Evolutionary conservation across 1,140 invertebrate species (phyloP), one percentile per base, ranked within the genome.

Genomic region (Fopius arisanus): DNA sequence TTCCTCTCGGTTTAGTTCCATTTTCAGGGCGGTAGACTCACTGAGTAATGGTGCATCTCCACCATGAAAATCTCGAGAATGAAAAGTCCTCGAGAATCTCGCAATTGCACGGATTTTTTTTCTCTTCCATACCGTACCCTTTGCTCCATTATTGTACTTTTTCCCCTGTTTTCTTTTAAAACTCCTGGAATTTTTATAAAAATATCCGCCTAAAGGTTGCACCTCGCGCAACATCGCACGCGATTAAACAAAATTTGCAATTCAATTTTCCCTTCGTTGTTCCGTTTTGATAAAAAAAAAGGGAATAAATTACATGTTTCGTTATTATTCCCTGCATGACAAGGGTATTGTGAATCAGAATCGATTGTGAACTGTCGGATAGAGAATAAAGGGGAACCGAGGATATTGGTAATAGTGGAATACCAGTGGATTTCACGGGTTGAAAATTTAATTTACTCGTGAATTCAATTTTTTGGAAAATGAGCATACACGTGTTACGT

Each of bases 381-480:
- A 7, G 31, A 63, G 23, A 51, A 54, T 37, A 2, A 67, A 37
- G 19, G 43, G 7, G 43, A 33, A 29, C 37, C 12, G 26, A 0
- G 51, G 41, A 54, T 48, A 48, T 19, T 48, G 43, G 26, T 29
- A n/a, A 70, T 43, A 43, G 19, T 31, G 67, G 40, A 26, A 43
- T 41, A 16, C 21, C 19, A 43, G 66, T 48, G 43, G 43, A 48
- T 48, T 48, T 48, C 43, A 48, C 43, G 43, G 43, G 43, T 48
- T 48, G 14, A 51, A 19, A 70, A 70, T 70, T 70, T 70, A 70
- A 70, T 70, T 70, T 70, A 59, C 68, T 48, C 23, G 21, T 70
- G 48, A 37, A 70, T 70, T 33, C 48, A 70, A 40, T 70, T 70
- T 70, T 70, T 70, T 5, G 43, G 33, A 33, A 70, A 59, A 70